Evolutionary conservation across 2,797 vertebrate species (phyloP), one percentile per base, ranked within the genome.

Genomic region (Anabacerthia variegaticeps): DNA sequence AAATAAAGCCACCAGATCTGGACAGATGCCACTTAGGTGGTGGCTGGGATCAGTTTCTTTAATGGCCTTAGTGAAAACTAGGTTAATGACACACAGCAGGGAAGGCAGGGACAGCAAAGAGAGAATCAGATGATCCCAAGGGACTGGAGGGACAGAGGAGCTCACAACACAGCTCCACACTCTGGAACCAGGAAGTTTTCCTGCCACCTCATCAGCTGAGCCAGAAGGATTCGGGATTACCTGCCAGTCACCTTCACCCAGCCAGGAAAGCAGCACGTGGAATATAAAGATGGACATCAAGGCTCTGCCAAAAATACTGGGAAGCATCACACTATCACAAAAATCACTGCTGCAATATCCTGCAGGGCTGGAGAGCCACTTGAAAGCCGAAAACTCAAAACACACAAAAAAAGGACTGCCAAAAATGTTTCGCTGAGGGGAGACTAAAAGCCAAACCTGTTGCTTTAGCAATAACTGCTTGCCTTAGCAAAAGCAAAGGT

Each of bases 51-150:
- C 91, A 67, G 67, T 83, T 91, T 66, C 72, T 4, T 37, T 75
- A 88, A 71, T 26, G 24, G 81, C 34, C 32, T 89, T 49, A 75
- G 51, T 11, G 36, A 61, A 86, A 89, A 89, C 77, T 23, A 75
- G 68, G 81, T 79, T 83, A 89, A 89, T 78, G 78, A 83, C 76
- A 85, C 66, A 68, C 9, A 81, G 65, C 61, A 79, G 73, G 44
- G 37, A 34, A 46, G 39, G 66, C 59, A 89, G 66, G 66, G 78
- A 48, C 66, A 72, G 59, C 41, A 62, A 14, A 55, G 30, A 46
- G 56, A 75, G 30, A 26, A 48, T 15, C 44, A 34, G 72, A 44
- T 44, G 59, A 83, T 44, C 73, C 49, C 36, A 23, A 28, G 26
- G 48, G 41, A 44, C 48, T 62, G 59, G 13, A 67, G 52, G 8